Evolutionary conservation across 2,113 vertebrate genomes (phyloP).

Genomic region (Nerophis ophidion): DNA sequence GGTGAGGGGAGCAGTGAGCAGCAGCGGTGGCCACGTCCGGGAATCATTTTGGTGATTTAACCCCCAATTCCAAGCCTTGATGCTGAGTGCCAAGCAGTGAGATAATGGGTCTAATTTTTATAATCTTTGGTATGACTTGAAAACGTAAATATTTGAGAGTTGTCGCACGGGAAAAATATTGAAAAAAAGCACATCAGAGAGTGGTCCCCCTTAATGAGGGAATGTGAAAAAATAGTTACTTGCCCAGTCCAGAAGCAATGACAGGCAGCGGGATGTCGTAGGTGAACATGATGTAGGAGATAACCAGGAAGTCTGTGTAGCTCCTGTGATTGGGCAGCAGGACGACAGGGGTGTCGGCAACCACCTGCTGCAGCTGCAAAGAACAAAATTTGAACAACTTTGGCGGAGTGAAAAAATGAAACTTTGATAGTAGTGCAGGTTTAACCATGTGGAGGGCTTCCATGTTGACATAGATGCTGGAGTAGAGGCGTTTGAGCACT

Average conservation of each 20-base stretch:
- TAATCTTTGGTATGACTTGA: too few relatives aligned
- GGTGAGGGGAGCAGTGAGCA: too few relatives aligned
- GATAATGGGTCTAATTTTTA: too few relatives aligned
- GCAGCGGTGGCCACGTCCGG: too few relatives aligned
- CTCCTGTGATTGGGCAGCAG: conserved; percentile 95
- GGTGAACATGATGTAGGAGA: conserved; percentile 86
- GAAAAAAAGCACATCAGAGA: too few relatives aligned
- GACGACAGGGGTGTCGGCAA: conserved; percentile 86
- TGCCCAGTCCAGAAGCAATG: conserved; percentile 94
- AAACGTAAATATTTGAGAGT: too few relatives aligned
- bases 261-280: conserved; percentile 90
- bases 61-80: too few relatives aligned
- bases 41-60: too few relatives aligned
- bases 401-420: neutral
- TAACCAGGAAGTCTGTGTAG: conserved; percentile 88
- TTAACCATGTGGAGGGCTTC: conserved; percentile 85
- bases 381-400: conserved; percentile 1
- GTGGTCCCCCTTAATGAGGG: too few relatives aligned
- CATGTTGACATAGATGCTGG: conserved; percentile 83
- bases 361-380: conserved; percentile 79
- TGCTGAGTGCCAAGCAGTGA: too few relatives aligned
- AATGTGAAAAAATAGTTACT: conserved; percentile 61
- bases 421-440: neutral
- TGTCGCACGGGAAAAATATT: neutral
- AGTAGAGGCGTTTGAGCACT: conserved; percentile 87